Percentiles rank a stretch among this genome's conserved stretches.
Evolutionary conservation across 1,140 invertebrate species (phyloP).

Genomic region (Euglossa dilemma): DNA sequence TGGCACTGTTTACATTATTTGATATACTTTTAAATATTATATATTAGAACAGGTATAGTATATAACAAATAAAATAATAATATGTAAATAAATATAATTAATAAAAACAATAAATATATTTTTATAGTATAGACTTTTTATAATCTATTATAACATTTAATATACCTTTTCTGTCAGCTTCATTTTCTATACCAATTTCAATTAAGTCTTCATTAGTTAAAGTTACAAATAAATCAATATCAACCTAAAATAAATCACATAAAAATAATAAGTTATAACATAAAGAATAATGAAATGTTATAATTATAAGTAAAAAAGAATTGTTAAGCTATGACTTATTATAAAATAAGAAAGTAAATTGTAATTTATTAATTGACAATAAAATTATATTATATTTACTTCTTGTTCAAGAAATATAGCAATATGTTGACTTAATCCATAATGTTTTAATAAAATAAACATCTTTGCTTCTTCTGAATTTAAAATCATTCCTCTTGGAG

Average conservation of each 20-base stretch:
- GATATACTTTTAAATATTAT: neutral
- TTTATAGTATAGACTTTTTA: slow-evolving; percentile 39
- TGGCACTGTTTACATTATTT: neutral
- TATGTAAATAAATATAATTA: neutral
- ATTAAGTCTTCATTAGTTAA: slow-evolving; percentile 74
- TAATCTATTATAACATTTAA: slow-evolving; percentile 68
- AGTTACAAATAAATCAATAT: slow-evolving; percentile 76
- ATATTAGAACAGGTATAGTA: neutral
- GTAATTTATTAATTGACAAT: neutral
- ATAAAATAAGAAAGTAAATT: too few species aligned
- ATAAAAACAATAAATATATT: slow-evolving; percentile 16
- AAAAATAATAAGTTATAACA: neutral
- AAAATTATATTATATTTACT: slow-evolving; percentile 60
- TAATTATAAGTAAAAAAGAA: neutral
- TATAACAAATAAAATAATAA: slow-evolving; percentile 13
- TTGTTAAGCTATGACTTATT: too few species aligned
- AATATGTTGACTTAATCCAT: slow-evolving; percentile 69
- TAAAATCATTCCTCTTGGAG: slow-evolving; percentile 71
- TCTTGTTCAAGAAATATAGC: slow-evolving; percentile 77
- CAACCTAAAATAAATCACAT: slow-evolving; percentile 69
- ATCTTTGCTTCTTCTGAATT: slow-evolving; percentile 69
- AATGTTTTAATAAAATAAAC: slow-evolving; percentile 68
- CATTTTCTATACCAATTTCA: slow-evolving; percentile 75
- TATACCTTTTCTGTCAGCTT: slow-evolving; percentile 71
- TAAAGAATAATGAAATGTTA: neutral